Evolutionary conservation across 2,888 invertebrate species (phyloP).

Genomic region (Megastigmus dorsalis): DNA sequence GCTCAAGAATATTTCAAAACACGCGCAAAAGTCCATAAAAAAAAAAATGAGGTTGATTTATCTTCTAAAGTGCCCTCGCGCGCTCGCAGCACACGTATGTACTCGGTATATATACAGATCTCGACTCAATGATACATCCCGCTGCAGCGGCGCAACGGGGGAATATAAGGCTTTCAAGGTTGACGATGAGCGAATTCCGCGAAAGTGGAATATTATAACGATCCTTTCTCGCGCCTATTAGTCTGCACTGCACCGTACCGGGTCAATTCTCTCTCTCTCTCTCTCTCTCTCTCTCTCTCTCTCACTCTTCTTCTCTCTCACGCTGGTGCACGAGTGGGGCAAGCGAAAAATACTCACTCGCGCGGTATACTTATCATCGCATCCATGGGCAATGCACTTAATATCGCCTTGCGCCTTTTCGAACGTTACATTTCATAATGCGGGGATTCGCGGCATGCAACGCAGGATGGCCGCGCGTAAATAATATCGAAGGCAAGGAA

Average conservation of each 20-base stretch:
- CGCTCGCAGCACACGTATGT: neutral
- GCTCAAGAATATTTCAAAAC: constrained; percentile 35
- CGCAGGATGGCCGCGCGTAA: neutral
- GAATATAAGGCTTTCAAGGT: constrained; percentile 34
- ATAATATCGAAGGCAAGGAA: constrained; percentile 21
- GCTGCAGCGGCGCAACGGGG: neutral
- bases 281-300: no score
- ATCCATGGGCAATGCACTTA: neutral
- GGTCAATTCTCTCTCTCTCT: no score
- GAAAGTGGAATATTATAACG: constrained; percentile 44
- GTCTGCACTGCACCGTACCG: no score
- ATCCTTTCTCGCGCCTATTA: neutral
- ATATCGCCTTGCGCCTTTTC: constrained; percentile 3
- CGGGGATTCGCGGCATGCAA: neutral
- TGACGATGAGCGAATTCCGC: constrained; percentile 26
- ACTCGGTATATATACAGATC: neutral
- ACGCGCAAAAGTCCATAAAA: constrained; percentile 11
- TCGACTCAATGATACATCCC: constrained; percentile 32
- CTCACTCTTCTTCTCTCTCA: no score
- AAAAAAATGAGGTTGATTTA: constrained; percentile 34
- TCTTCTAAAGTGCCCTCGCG: constrained; percentile 28
- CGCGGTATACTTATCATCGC: no score
- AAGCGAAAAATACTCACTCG: neutral
- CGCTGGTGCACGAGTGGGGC: no score
- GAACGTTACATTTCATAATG: constrained; percentile 40